Base-by-base conservation (phyloP, 2,888 invertebrate species). In the Polydrusus cervinus region DNA sequence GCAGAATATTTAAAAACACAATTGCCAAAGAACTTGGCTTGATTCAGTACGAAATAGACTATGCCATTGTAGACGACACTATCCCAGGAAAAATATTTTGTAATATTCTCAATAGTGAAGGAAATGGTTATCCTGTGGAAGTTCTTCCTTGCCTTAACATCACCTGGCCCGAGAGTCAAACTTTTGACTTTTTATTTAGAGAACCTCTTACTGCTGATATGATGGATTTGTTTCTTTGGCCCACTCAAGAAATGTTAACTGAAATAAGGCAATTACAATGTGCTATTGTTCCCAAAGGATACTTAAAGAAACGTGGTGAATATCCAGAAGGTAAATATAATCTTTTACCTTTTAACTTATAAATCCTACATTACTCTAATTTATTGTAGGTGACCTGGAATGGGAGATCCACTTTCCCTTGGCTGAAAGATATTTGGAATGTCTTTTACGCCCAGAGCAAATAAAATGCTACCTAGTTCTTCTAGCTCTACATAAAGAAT, bases 381-480 rank as follows among this genome's bases (percentile, higher is more conserved):
- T 65, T 49, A 34, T 51, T 65, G n/a, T 18, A 74, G 74, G 77
- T 62, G 90, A 91, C 74, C 86, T 94, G 18, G 94, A 95, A 85
- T 96, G 95, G 95, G 92, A 92, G 85, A 89, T 95, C 2, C 89
- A 90, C 49, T 95, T 95, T 83, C 94, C 94, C 0, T 91, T 92
- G 69, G 94, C 93, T 0, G 95, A 95, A 85, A 89, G 92, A 25
- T 93, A 91, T 83, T 87, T 96, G 78, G 93, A 95, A 84, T 91
- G 92, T 14, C 91, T 91, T 79, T 88, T 95, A 83, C 91, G 91
- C 0, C 91, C 91, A 82, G 89, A 92, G 0, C 95, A 95, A 81
- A 90, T 93, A 55, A 90, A 93, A 75, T 90, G 93, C 72, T 93
- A 93, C 82, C 87, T 94, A 78, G 90, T 94, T 79, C 87, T 92